phyloP scores from a whole-genome alignment of 2,797 vertebrate genomes.

The Dendrocincla tyrannina region DNA sequence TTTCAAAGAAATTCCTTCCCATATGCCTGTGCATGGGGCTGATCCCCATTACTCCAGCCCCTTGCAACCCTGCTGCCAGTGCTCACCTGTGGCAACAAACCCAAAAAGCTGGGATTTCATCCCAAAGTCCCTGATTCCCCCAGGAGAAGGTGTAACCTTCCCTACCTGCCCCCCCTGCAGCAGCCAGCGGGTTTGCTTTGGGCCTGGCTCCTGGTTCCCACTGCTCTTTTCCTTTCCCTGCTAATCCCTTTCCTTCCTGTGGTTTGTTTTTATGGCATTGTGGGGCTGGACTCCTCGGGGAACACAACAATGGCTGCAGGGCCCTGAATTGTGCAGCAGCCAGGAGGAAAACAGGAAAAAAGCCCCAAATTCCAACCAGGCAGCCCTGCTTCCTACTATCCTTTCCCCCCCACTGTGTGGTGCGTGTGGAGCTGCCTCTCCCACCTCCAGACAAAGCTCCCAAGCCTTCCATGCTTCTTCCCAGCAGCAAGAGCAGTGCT shows the following conservation, averaged over 20 bases:
- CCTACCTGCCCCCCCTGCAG: neutral
- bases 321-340: neutral
- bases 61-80: rapidly evolving
- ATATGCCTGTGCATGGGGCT: rapidly evolving
- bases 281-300: neutral
- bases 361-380: neutral
- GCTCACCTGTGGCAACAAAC: neutral
- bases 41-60: neutral
- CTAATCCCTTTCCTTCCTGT: constrained; percentile 55
- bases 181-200: neutral
- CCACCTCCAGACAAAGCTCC: neutral
- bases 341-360: neutral
- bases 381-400: neutral
- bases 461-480: neutral
- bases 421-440: neutral
- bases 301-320: neutral
- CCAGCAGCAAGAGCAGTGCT: rapidly evolving
- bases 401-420: neutral
- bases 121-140: neutral
- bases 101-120: neutral
- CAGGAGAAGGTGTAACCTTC: neutral
- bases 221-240: constrained; percentile 19
- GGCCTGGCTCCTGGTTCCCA: neutral
- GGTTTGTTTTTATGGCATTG: neutral
- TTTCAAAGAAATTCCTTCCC: neutral